phyloP scores from a whole-genome alignment of 2,888 invertebrate species.

The Melinaea marsaeus region DNA sequence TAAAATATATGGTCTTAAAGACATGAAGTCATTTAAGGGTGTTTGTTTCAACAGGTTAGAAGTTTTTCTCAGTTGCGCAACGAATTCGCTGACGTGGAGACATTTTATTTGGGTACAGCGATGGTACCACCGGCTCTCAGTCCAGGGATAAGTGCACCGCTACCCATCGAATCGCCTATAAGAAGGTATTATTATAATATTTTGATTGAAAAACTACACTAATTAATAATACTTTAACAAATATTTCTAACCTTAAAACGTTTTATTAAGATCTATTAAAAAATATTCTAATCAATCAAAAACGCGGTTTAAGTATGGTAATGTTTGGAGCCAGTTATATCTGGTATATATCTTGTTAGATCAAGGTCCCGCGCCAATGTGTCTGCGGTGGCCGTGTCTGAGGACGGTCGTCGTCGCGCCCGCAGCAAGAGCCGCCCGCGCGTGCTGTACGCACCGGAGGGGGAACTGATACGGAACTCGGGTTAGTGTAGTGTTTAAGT shows the following conservation, averaged over 20 bases:
- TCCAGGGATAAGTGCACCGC: constrained; percentile 63
- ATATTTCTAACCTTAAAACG: too few relatives aligned
- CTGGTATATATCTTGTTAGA: constrained; percentile 35
- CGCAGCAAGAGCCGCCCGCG: constrained; percentile 91
- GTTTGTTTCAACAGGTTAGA: constrained; percentile 80
- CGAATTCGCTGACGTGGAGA: constrained; percentile 94
- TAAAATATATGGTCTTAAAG: not conserved
- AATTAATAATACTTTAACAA: too few relatives aligned
- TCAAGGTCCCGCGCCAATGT: constrained; percentile 67
- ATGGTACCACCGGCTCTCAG: constrained; percentile 63
- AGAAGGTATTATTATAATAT: constrained; percentile 47
- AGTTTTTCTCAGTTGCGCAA: constrained; percentile 96
- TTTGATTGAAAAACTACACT: too few relatives aligned
- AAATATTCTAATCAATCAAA: too few relatives aligned
- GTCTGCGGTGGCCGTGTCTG: constrained; percentile 58
- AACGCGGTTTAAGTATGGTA: too few relatives aligned
- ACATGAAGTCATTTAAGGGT: not conserved
- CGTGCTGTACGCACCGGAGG: constrained; percentile 89
- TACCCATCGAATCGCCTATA: constrained; percentile 69
- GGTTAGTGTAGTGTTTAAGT: constrained; percentile 57
- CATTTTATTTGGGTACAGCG: constrained; percentile 87
- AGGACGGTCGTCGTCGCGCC: constrained; percentile 75
- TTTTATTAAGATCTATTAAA: too few relatives aligned
- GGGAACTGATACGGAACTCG: constrained; percentile 87
- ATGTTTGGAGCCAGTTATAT: too few relatives aligned